These are phyloP conservation scores for Drosophila pseudoobscura DNA, from an alignment of 1,140 invertebrate genomes.

Conservation along the genomic window DNA sequence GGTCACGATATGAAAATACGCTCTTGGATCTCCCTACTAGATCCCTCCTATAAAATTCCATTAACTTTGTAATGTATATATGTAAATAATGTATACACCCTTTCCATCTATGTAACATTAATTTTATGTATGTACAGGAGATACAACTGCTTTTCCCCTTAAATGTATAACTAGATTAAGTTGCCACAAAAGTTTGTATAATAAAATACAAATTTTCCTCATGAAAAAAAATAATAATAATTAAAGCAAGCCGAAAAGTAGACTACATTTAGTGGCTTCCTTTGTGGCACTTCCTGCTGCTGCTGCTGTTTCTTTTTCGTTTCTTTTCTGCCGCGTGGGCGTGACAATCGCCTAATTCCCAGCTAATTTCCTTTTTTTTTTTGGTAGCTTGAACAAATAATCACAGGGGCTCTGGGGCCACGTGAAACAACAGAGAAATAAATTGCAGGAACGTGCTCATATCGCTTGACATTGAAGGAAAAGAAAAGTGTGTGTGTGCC, in stretches of 20 bases:
- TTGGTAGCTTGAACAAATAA: slow-evolving; percentile 49
- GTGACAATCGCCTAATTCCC: slow-evolving; percentile 65
- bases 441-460: slow-evolving; percentile 78
- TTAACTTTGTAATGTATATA: too few relatives aligned
- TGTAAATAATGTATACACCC: too few relatives aligned
- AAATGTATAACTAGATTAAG: too few relatives aligned
- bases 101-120: too few relatives aligned
- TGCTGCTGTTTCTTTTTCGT: not conserved
- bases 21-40: too few relatives aligned
- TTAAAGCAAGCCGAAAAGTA: slow-evolving; percentile 63
- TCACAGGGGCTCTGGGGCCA: slow-evolving; percentile 27
- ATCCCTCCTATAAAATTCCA: too few relatives aligned
- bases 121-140: too few relatives aligned
- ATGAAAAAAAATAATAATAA: too few relatives aligned
- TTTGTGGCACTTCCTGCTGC: slow-evolving; percentile 2
- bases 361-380: slow-evolving; percentile 73
- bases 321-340: slow-evolving; percentile 33
- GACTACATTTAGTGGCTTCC: slow-evolving; percentile 65
- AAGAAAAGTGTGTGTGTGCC: not conserved
- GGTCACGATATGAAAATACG: too few relatives aligned
- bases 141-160: too few relatives aligned
- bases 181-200: too few relatives aligned
- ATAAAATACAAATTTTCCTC: too few relatives aligned
- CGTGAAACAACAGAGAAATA: slow-evolving; percentile 54
- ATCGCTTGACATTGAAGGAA: slow-evolving; percentile 69